Evolutionary conservation across 1,140 invertebrate species (phyloP).

Genomic region (Liolophura sinensis): DNA sequence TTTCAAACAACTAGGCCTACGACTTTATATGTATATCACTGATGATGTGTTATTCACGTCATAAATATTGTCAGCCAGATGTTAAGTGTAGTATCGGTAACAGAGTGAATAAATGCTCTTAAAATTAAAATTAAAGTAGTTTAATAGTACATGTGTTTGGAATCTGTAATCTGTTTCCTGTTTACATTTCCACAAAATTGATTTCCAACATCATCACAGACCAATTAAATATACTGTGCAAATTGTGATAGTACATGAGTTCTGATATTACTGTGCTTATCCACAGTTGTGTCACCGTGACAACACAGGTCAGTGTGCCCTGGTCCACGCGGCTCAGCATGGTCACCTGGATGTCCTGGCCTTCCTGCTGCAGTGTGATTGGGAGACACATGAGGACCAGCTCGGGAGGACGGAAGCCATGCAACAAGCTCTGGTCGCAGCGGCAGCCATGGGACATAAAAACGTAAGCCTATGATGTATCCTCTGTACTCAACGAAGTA

Average conservation of each 20-base stretch:
- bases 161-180: too few relatives aligned
- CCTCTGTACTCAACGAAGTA: neutral
- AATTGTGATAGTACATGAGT: neutral
- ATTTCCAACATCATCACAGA: too few relatives aligned
- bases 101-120: too few relatives aligned
- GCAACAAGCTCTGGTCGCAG: constrained; percentile 86
- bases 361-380: constrained; percentile 83
- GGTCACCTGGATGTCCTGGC: constrained; percentile 82
- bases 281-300: constrained; percentile 66
- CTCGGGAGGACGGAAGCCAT: constrained; percentile 62
- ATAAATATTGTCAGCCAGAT: too few relatives aligned
- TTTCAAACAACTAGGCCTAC: too few relatives aligned
- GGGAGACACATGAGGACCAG: constrained; percentile 64
- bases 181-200: too few relatives aligned
- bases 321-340: constrained; percentile 86
- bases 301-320: constrained; percentile 81
- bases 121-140: too few relatives aligned
- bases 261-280: constrained; percentile 4
- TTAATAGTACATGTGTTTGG: too few relatives aligned
- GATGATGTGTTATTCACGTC: too few relatives aligned
- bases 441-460: constrained; percentile 82
- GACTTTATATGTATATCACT: too few relatives aligned
- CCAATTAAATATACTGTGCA: neutral
- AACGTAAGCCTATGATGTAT: constrained; percentile 60
- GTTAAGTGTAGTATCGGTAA: too few relatives aligned